phyloP scores from a whole-genome alignment of 1,140 invertebrate species.

The Aphaenogaster ashmeadi region DNA sequence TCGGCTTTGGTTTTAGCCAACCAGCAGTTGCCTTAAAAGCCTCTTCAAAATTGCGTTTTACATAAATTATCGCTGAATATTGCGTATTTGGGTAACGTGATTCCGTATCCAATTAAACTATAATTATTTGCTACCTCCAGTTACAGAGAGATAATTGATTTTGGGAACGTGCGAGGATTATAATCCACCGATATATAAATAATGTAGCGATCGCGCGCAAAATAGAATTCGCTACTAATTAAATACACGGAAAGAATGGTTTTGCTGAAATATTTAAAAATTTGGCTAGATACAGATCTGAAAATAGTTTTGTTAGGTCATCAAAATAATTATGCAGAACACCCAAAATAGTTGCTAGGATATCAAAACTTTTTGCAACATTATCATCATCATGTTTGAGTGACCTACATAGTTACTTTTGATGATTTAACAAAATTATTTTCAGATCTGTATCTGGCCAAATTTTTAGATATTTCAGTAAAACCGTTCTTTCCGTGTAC shows the following conservation, averaged over 20 bases:
- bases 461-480: too few species aligned
- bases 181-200: constrained; percentile 36
- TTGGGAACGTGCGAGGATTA: not conserved
- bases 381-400: too few species aligned
- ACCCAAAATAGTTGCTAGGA: too few species aligned
- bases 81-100: not conserved
- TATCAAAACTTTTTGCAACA: too few species aligned
- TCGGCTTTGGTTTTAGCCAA: constrained; percentile 32
- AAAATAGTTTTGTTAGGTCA: too few species aligned
- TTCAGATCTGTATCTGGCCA: too few species aligned
- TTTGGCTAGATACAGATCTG: too few species aligned
- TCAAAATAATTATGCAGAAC: too few species aligned
- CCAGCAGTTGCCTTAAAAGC: not conserved
- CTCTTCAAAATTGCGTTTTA: not conserved
- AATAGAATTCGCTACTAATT: constrained; percentile 22
- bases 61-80: not conserved
- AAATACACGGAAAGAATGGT: not conserved
- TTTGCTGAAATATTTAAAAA: too few species aligned
- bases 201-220: constrained; percentile 8
- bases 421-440: too few species aligned
- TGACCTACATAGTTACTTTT: too few species aligned
- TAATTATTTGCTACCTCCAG: not conserved
- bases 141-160: constrained; percentile 13
- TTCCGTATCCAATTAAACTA: constrained; percentile 20
- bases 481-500: not conserved